phyloP scores from a whole-genome alignment of 2,113 vertebrate genomes.

The Rhodinocichla rosea region DNA sequence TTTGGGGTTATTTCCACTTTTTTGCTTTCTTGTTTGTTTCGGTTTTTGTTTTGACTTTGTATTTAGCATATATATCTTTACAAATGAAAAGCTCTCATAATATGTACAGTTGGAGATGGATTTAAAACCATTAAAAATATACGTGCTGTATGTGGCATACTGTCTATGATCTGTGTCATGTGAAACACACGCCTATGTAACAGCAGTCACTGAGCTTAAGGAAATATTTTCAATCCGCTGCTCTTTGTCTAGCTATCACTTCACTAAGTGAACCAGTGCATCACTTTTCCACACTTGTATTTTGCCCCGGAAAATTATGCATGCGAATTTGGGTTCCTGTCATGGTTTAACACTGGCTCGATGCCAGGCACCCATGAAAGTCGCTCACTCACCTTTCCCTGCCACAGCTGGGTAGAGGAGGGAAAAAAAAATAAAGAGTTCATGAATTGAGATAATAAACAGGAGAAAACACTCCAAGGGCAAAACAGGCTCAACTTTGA shows the following conservation, averaged over 20 bases:
- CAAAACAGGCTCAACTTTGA: background rate
- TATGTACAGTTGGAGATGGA: background rate
- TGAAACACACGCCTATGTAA: background rate
- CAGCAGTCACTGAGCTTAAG: background rate
- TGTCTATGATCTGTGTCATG: background rate
- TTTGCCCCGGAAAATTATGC: background rate
- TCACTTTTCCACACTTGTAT: background rate
- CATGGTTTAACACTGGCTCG: background rate
- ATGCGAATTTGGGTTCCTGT: background rate
- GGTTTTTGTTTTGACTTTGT: background rate
- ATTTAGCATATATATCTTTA: background rate
- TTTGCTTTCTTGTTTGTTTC: background rate
- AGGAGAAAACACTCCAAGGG: background rate
- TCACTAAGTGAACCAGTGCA: background rate
- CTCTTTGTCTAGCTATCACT: background rate
- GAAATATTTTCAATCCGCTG: background rate
- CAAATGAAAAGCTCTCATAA: background rate
- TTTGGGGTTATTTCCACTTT: background rate
- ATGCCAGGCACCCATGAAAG: background rate
- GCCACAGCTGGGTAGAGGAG: background rate
- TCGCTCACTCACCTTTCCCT: rapidly evolving
- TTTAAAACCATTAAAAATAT: background rate
- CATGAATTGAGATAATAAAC: background rate
- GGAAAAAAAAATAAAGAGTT: background rate
- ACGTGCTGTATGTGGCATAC: background rate